phyloP scores from a whole-genome alignment of 2,113 vertebrate species.

The Piprites chloris region DNA sequence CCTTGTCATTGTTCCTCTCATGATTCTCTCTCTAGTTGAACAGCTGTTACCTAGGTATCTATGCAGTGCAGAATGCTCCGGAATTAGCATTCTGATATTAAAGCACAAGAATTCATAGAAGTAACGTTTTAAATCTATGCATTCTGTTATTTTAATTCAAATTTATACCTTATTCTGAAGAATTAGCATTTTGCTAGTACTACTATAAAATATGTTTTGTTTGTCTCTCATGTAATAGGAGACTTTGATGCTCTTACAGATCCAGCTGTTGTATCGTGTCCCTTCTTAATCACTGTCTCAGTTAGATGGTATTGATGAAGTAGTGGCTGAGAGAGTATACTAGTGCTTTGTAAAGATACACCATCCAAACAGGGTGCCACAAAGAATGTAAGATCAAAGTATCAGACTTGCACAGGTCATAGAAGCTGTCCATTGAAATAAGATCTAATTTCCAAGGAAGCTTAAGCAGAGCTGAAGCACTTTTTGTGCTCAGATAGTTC shows the following conservation, averaged over 20 bases:
- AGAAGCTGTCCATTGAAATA: neutral
- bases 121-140: neutral
- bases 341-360: neutral
- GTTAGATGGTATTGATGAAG: neutral
- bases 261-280: neutral
- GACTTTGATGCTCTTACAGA: neutral
- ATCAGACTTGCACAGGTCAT: neutral
- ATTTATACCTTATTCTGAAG: neutral
- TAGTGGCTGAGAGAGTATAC: neutral
- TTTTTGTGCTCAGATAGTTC: neutral
- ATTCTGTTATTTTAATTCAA: neutral
- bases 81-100: neutral
- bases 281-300: neutral
- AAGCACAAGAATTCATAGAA: neutral
- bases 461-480: neutral
- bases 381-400: neutral
- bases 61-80: neutral
- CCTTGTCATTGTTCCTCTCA: neutral
- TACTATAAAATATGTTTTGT: neutral
- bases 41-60: neutral
- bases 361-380: neutral
- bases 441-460: neutral
- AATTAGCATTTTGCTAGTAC: neutral
- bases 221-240: neutral
- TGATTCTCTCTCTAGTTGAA: neutral